A percentile compares a stretch with the other conserved stretches of the same genome.
Evolutionary conservation across 2,113 vertebrate genomes (phyloP).

Genomic region (Rhizomys pruinosus): DNA sequence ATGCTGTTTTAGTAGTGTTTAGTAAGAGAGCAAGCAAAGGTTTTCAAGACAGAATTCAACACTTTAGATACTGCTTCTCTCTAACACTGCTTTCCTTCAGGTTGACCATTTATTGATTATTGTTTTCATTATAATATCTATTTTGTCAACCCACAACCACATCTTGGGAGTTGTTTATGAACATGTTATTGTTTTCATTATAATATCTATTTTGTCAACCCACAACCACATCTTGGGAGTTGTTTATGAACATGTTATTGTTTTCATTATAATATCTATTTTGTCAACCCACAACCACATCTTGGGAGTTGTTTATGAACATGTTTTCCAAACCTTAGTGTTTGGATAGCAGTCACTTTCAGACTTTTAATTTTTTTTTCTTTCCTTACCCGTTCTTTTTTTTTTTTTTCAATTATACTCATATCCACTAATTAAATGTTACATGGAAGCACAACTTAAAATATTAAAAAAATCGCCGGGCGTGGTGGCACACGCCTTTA

Average conservation of each 20-base stretch:
- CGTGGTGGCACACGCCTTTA: no score
- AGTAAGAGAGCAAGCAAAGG: neutral
- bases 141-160: neutral
- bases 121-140: neutral
- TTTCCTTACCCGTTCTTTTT: neutral
- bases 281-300: neutral
- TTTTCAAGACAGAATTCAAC: neutral
- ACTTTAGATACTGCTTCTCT: neutral
- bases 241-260: conserved; percentile 26
- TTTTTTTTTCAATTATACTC: neutral
- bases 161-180: conserved; percentile 8
- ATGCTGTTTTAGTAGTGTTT: neutral
- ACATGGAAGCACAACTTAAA: neutral
- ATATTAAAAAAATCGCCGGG: no score
- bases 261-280: neutral
- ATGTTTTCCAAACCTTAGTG: neutral
- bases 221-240: neutral
- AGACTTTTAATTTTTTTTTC: rapidly evolving
- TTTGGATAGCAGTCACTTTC: conserved; percentile 9
- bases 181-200: neutral
- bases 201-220: neutral
- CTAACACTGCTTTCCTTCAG: neutral
- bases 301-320: conserved; percentile 7
- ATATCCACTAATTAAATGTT: neutral
- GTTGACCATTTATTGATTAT: neutral